These are phyloP conservation scores for Temnothorax ravouxi DNA, from an alignment of 2,888 invertebrate genomes.

Conservation along the genomic window DNA sequence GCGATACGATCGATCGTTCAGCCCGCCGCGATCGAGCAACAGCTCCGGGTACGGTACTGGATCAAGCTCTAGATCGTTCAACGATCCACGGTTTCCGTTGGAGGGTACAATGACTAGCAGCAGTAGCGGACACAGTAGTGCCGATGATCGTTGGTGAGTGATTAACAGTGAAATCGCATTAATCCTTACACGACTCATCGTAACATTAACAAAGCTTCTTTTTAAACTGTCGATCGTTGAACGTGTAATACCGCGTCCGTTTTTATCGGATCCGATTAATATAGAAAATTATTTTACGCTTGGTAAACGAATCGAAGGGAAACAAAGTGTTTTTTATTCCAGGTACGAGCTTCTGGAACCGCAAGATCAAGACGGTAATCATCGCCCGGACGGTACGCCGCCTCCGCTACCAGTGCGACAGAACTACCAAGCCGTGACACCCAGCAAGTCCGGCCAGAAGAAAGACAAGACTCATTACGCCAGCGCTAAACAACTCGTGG, in stretches of 20 bases:
- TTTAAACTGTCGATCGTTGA: slow-evolving; percentile 59
- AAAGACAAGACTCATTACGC: slow-evolving; percentile 83
- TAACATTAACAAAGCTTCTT: slow-evolving; percentile 37
- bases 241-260: background rate
- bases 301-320: background rate
- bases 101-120: slow-evolving; percentile 89
- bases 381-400: slow-evolving; percentile 86
- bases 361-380: slow-evolving; percentile 84
- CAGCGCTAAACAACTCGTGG: slow-evolving; percentile 74
- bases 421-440: slow-evolving; percentile 79
- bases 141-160: slow-evolving; percentile 89
- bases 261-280: background rate
- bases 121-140: slow-evolving; percentile 89
- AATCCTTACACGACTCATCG: slow-evolving; percentile 5
- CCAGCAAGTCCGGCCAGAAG: slow-evolving; percentile 78
- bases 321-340: slow-evolving; percentile 16
- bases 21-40: slow-evolving; percentile 93
- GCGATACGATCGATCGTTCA: slow-evolving; percentile 91
- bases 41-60: slow-evolving; percentile 95
- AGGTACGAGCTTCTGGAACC: slow-evolving; percentile 88
- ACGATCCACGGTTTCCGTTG: slow-evolving; percentile 85
- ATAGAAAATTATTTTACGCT: background rate
- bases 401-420: slow-evolving; percentile 87
- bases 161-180: slow-evolving; percentile 8
- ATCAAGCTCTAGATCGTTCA: slow-evolving; percentile 86